Base-by-base conservation (phyloP, 2,888 invertebrate genomes). In the Endotricha flammealis region DNA sequence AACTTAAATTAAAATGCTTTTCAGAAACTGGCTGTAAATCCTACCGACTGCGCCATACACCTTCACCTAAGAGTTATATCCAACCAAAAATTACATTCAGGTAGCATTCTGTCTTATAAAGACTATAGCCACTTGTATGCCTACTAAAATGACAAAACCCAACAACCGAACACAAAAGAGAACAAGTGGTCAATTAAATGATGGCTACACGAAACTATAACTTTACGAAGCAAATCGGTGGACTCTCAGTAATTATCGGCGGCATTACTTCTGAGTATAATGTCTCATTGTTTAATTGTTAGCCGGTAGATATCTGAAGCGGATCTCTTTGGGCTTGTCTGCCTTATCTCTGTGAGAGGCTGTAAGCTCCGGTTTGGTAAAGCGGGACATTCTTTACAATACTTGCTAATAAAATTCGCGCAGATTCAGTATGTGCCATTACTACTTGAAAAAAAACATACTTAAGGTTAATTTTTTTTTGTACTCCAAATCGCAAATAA, bases 201-300 rank as follows among this genome's bases (percentile, higher is more conserved):
- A 38, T 33, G 39, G 35, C 31, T 55, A 66, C 66, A 71, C 63
- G 73, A 51, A 41, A 54, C 76, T 62, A 74, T 81, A 80, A 78
- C 50, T 79, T 66, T 27, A 40, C 46, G 48, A 48, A 59, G 67
- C 75, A 69, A 79, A 81, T 79, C 72, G 71, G 53, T 58, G 47
- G 46, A 29, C 53, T 48, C 58, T 17, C 28, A 56, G 80, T 85
- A 86, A 86, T 86, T 86, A 83, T 81, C 81, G 77, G 74, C 68
- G 64, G 64, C 64, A 69, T 68, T 68, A 68, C 68, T 67, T 62
- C 50, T 61, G 69, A 77, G 75, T 81, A 85, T 86, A 86, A 86
- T 85, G 85, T 85, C 79, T 74, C 85, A 85, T 86, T 86, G 85
- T 86, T n/a, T 86, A 85, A 86, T 86, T 86, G 85, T 86, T 83